These are phyloP conservation scores for Sebastes cheni DNA, from an alignment of 2,797 vertebrate species.

Conservation along the genomic window DNA sequence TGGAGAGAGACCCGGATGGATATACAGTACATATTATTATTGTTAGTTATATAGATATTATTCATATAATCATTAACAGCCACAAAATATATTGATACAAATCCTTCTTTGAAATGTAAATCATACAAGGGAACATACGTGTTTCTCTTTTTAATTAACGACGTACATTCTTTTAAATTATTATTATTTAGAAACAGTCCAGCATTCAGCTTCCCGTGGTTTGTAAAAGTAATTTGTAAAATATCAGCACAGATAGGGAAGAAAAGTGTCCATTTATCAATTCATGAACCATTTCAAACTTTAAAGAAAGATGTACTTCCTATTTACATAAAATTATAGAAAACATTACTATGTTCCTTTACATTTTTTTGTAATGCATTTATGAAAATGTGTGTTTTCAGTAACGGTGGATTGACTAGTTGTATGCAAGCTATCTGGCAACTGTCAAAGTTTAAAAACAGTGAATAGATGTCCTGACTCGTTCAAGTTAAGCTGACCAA, in stretches of 20 bases:
- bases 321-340: slow-evolving; percentile 87
- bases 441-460: slow-evolving; percentile 1
- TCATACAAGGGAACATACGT: slow-evolving; percentile 82
- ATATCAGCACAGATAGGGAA: slow-evolving; percentile 55
- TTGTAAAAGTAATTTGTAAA: slow-evolving; percentile 55
- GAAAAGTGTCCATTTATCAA: slow-evolving; percentile 56
- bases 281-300: slow-evolving; percentile 54
- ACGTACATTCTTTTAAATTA: slow-evolving; percentile 65
- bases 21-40: slow-evolving; percentile 81
- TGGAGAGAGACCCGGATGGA: slow-evolving; percentile 78
- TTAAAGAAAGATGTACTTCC: slow-evolving; percentile 76
- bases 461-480: not conserved
- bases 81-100: slow-evolving; percentile 85
- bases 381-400: not conserved
- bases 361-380: not conserved
- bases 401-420: not conserved
- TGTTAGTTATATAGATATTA: slow-evolving; percentile 20
- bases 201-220: slow-evolving; percentile 86
- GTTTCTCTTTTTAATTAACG: slow-evolving; percentile 31
- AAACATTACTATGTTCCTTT: slow-evolving; percentile 68
- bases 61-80: slow-evolving; percentile 75
- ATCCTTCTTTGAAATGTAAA: slow-evolving; percentile 80
- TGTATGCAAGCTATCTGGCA: not conserved
- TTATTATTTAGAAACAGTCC: slow-evolving; percentile 81
- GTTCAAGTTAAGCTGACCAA: not conserved